These are phyloP conservation scores for Calliopum simillimum DNA, from an alignment of 2,888 invertebrate species.

Conservation along the genomic window DNA sequence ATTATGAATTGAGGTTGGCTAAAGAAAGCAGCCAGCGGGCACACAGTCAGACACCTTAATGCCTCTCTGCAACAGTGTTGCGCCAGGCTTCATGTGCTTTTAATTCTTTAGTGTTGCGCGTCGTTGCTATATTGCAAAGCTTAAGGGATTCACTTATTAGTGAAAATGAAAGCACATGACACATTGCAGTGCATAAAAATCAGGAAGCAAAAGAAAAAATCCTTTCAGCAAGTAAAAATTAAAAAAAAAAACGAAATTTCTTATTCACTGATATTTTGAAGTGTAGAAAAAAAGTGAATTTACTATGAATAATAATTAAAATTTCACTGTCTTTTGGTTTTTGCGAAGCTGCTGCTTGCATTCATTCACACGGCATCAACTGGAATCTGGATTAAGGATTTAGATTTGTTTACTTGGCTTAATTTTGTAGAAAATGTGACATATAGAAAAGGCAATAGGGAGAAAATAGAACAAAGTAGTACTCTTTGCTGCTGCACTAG, in stretches of 20 bases:
- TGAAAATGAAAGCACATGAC: slow-evolving; percentile 32
- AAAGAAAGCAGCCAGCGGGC: slow-evolving; percentile 33
- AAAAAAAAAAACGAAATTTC: no score
- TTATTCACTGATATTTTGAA: no score
- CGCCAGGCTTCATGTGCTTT: slow-evolving; percentile 31
- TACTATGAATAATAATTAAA: slow-evolving; percentile 53
- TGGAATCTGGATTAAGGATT: slow-evolving; percentile 23
- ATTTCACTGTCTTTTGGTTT: slow-evolving; percentile 60
- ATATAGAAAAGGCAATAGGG: not conserved
- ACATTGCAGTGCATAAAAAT: slow-evolving; percentile 33
- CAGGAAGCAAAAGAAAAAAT: slow-evolving; percentile 33
- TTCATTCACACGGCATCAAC: slow-evolving; percentile 14
- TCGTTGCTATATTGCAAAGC: slow-evolving; percentile 11
- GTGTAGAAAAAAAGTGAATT: no score
- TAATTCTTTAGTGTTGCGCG: not conserved
- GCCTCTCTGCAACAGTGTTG: slow-evolving; percentile 44
- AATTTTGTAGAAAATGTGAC: slow-evolving; percentile 6
- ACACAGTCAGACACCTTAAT: slow-evolving; percentile 42
- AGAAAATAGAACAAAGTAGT: no score
- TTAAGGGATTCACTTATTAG: slow-evolving; percentile 36
- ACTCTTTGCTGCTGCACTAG: no score
- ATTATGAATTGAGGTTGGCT: slow-evolving; percentile 65
- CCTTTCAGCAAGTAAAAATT: slow-evolving; percentile 48
- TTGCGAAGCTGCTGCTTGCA: not conserved
- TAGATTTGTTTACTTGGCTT: slow-evolving; percentile 25